Conservation (phyloP, 2,888 invertebrate species). For the Lysandra bellargus region DNA sequence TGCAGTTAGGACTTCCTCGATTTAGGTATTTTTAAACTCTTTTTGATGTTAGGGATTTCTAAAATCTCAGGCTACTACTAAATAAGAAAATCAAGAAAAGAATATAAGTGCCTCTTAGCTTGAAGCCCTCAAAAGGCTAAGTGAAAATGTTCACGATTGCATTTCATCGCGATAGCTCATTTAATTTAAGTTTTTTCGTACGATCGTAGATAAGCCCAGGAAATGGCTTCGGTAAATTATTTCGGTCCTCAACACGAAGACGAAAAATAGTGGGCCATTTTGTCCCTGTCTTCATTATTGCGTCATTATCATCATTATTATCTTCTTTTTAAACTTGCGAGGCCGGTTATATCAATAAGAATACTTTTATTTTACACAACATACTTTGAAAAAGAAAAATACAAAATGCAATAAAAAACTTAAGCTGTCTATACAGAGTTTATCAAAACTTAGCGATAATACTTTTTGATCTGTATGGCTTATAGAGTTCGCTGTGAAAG, state of each 20-base stretch:
- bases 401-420: no score
- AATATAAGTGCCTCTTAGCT: not conserved
- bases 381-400: no score
- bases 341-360: no score
- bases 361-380: no score
- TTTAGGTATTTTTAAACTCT: no score
- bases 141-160: not conserved
- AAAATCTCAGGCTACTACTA: not conserved
- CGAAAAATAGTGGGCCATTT: conserved; percentile 4
- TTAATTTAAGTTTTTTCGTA: conserved; percentile 28
- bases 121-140: not conserved
- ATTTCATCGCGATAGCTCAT: conserved; percentile 12
- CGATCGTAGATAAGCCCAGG: conserved; percentile 44
- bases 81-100: not conserved
- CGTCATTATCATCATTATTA: not conserved
- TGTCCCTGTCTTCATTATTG: conserved; percentile 15
- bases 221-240: conserved; percentile 52
- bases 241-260: conserved; percentile 35
- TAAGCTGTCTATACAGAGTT: no score
- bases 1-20: no score
- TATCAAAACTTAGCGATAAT: no score
- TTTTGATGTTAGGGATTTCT: no score
- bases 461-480: no score
- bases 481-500: no score
- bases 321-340: not conserved